A percentile compares a stretch with the other conserved stretches of the same genome.
Conservation (phyloP, 2,113 vertebrate genomes). For the Carettochelys insculpta region DNA sequence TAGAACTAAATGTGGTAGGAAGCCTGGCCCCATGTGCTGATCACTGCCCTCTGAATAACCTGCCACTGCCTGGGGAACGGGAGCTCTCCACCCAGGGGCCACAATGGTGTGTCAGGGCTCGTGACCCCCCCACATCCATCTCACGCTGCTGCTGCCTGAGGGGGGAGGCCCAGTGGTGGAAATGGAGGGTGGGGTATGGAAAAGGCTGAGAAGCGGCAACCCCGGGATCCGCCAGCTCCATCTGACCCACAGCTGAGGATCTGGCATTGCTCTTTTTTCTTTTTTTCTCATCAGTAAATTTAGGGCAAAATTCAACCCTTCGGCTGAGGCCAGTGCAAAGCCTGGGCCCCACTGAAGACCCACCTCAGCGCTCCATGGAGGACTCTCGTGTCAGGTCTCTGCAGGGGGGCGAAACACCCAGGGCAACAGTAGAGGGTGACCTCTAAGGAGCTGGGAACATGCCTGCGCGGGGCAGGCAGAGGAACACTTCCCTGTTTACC, state of each 20-base stretch:
- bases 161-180: background rate
- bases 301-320: background rate
- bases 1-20: background rate
- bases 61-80: background rate
- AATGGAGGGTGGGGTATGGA: background rate
- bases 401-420: background rate
- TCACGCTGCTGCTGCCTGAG: background rate
- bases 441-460: background rate
- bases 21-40: background rate
- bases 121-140: background rate
- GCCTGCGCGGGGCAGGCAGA: background rate
- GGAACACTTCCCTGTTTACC: background rate
- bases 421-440: background rate
- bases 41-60: background rate
- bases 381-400: background rate
- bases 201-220: background rate
- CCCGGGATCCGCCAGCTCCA: background rate
- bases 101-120: background rate
- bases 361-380: background rate
- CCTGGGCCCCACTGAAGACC: accelerated
- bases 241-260: background rate
- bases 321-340: background rate
- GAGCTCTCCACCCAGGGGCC: background rate
- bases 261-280: background rate
- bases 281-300: background rate